Conservation (phyloP, 2,113 vertebrate species). For the Sprattus sprattus region DNA sequence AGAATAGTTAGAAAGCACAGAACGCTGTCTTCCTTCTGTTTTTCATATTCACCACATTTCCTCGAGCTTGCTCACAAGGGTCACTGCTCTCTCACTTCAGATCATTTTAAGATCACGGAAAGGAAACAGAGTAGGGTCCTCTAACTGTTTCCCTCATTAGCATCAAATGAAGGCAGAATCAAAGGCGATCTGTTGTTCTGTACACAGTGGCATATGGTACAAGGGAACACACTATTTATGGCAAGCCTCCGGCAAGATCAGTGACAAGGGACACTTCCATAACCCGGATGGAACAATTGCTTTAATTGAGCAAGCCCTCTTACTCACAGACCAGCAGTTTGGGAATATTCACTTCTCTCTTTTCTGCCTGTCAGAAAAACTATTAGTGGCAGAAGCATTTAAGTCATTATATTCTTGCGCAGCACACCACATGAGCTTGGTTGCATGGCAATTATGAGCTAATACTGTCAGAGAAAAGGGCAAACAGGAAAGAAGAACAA, state of each 20-base stretch:
- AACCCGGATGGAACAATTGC: slow-evolving; percentile 44
- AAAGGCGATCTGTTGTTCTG: slow-evolving; percentile 34
- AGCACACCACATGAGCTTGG: not conserved
- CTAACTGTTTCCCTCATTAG: not conserved
- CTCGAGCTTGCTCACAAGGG: not conserved
- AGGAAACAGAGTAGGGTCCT: not conserved
- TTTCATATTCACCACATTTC: not conserved
- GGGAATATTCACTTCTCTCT: slow-evolving; percentile 3
- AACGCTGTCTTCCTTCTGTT: not conserved
- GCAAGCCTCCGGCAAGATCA: slow-evolving; percentile 43
- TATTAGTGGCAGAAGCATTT: not conserved
- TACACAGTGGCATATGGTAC: slow-evolving; percentile 38
- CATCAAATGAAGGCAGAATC: slow-evolving; percentile 19
- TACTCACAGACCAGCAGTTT: not conserved
- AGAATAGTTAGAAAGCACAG: not conserved
- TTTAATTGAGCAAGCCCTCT: slow-evolving; percentile 40
- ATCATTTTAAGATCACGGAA: not conserved
- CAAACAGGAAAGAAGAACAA: not conserved
- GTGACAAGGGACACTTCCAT: slow-evolving; percentile 37
- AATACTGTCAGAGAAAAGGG: not conserved
- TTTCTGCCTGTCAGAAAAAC: not conserved
- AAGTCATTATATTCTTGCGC: not conserved
- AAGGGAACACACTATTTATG: slow-evolving; percentile 40
- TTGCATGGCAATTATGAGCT: not conserved
- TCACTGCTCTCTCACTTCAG: not conserved